Evolutionary conservation across 2,888 invertebrate species (phyloP).

Genomic region (Ochlodes sylvanus): DNA sequence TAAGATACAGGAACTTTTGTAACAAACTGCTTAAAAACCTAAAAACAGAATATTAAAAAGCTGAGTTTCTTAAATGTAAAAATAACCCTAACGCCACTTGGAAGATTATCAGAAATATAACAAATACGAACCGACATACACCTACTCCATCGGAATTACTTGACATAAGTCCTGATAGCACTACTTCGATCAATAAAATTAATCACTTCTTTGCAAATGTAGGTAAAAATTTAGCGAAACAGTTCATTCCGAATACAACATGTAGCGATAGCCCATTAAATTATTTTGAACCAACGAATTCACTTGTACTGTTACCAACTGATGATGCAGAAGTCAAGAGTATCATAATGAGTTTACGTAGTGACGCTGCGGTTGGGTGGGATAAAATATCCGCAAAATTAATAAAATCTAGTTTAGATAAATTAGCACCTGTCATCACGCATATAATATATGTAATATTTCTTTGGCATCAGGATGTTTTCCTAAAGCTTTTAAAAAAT

Average conservation of each 20-base stretch:
- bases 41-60: constrained; percentile 28
- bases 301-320: constrained; percentile 7
- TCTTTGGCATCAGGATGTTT: neutral
- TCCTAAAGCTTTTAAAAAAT: neutral
- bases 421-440: neutral
- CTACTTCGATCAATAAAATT: constrained; percentile 15
- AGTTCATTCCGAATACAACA: neutral
- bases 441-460: neutral
- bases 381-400: neutral
- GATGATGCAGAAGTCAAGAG: constrained; percentile 15
- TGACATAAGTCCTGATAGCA: neutral
- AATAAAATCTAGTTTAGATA: neutral
- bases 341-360: constrained; percentile 15
- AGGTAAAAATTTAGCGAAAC: constrained; percentile 22
- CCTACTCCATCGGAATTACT: constrained; percentile 14
- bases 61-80: constrained; percentile 16
- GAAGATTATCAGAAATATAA: constrained; percentile 30
- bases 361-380: constrained; percentile 20
- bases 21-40: constrained; percentile 30
- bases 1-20: constrained; percentile 38
- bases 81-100: constrained; percentile 28
- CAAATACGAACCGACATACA: neutral
- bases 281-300: neutral
- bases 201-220: constrained; percentile 29
- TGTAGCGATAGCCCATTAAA: neutral